Conservation (phyloP, 2,888 invertebrate genomes). For the Cancer borealis region DNA sequence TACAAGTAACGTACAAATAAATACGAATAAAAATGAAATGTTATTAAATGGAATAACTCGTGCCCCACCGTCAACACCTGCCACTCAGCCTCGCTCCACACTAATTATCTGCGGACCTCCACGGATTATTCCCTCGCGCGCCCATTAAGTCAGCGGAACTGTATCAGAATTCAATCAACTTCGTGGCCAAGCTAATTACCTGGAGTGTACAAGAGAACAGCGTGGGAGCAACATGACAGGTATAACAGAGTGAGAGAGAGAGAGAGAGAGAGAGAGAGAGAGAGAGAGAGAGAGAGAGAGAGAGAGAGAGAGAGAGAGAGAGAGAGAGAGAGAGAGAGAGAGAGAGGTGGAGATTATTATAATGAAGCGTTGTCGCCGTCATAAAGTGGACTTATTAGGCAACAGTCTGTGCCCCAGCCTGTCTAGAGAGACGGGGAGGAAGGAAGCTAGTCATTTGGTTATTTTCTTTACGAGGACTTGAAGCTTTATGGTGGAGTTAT, state of each 20-base stretch:
- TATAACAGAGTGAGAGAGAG: slow-evolving; percentile 12
- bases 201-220: not conserved
- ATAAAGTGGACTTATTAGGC: not conserved
- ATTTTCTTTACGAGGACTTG: not conserved
- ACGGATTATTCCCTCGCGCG: slow-evolving; percentile 15
- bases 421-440: not conserved
- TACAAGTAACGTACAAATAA: too few relatives aligned
- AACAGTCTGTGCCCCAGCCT: not conserved
- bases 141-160: slow-evolving; percentile 24
- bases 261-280: slow-evolving; percentile 30
- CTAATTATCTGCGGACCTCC: slow-evolving; percentile 6
- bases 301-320: slow-evolving; percentile 36
- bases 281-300: slow-evolving; percentile 20
- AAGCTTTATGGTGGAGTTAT: not conserved
- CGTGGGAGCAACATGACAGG: not conserved
- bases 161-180: slow-evolving; percentile 37
- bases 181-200: slow-evolving; percentile 17
- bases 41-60: not conserved
- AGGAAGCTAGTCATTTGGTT: not conserved
- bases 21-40: too few relatives aligned
- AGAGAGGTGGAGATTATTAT: not conserved
- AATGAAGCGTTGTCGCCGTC: not conserved
- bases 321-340: slow-evolving; percentile 32
- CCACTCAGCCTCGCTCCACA: slow-evolving; percentile 14
- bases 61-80: not conserved